phyloP scores from a whole-genome alignment of 2,797 vertebrate genomes.

The Sebastes goodei region DNA sequence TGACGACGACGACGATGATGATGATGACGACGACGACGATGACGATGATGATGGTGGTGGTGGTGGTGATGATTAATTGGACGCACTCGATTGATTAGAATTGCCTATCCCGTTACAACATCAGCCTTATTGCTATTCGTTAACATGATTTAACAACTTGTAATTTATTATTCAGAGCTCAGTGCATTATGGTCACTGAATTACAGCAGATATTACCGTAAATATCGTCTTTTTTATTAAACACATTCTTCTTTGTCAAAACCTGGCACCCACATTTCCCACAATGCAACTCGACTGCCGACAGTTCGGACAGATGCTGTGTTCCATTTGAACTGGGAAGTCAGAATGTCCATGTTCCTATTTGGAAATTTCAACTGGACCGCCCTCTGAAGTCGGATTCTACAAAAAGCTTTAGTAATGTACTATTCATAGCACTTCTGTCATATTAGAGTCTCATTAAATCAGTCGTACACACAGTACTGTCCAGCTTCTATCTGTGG shows the following conservation, averaged over 20 bases:
- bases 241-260: neutral
- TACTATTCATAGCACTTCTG: too few species aligned
- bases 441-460: too few species aligned
- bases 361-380: too few species aligned
- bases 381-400: too few species aligned
- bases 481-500: too few species aligned
- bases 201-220: neutral
- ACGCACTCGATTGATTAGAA: neutral
- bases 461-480: too few species aligned
- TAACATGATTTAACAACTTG: neutral
- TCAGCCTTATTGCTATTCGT: neutral
- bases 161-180: neutral
- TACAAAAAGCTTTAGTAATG: too few species aligned
- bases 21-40: rapidly evolving
- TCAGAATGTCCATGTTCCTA: too few species aligned
- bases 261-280: neutral
- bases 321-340: too few species aligned
- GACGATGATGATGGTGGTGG: neutral
- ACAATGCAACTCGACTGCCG: neutral
- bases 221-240: neutral
- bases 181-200: neutral
- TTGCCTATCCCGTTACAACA: neutral
- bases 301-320: neutral
- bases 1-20: neutral
- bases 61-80: slow-evolving; percentile 21